Conservation (phyloP, 2,888 invertebrate species). For the Troilus luridus region DNA sequence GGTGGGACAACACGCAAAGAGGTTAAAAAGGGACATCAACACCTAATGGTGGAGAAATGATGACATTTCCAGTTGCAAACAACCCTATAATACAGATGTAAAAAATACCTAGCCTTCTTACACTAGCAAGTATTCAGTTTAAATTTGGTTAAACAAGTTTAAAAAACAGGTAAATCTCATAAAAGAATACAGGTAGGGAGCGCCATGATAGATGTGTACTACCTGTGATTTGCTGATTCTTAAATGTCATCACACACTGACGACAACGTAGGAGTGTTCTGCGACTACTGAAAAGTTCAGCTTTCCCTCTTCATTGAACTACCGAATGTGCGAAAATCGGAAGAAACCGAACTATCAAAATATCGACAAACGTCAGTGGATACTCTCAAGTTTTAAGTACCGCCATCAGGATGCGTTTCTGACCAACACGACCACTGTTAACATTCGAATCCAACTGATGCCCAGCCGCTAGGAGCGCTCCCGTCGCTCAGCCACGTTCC, state of each 20-base stretch:
- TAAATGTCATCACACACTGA: slow-evolving; percentile 58
- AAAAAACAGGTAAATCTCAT: slow-evolving; percentile 43
- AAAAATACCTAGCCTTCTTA: background rate
- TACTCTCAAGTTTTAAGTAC: slow-evolving; percentile 49
- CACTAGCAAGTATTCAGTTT: background rate
- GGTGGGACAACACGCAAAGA: slow-evolving; percentile 59
- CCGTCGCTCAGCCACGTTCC: slow-evolving; percentile 1
- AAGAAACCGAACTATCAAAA: slow-evolving; percentile 39
- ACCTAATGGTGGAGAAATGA: background rate
- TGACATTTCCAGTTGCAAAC: background rate
- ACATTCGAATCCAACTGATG: slow-evolving; percentile 46
- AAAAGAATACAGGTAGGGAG: slow-evolving; percentile 46
- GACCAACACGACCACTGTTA: slow-evolving; percentile 49
- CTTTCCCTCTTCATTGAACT: slow-evolving; percentile 17
- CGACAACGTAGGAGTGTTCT: slow-evolving; percentile 17
- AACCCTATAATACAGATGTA: background rate
- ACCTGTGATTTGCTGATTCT: slow-evolving; percentile 59
- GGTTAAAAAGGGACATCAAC: slow-evolving; percentile 48
- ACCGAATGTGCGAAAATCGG: background rate
- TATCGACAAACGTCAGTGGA: slow-evolving; percentile 45
- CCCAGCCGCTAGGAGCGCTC: slow-evolving; percentile 54
- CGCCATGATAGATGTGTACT: slow-evolving; percentile 59
- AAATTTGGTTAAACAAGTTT: slow-evolving; percentile 2
- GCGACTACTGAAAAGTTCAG: slow-evolving; percentile 1
- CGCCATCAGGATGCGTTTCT: slow-evolving; percentile 47